These are phyloP conservation scores for Drosophila miranda DNA, from an alignment of 1,140 invertebrate genomes.

Conservation along the genomic window DNA sequence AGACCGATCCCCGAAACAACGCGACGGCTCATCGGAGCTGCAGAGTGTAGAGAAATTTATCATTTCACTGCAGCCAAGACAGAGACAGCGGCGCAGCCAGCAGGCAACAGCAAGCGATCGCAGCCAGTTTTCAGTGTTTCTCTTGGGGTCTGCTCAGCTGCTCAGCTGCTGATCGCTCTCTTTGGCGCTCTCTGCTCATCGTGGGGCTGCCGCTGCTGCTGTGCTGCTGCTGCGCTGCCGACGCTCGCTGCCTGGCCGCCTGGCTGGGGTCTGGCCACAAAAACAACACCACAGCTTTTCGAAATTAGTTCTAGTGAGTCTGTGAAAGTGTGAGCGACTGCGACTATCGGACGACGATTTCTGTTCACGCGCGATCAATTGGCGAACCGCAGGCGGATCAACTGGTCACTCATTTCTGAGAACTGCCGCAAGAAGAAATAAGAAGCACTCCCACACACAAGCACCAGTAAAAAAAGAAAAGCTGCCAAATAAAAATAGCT, in stretches of 20 bases:
- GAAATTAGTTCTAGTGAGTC: slow-evolving; percentile 82
- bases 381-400: slow-evolving; percentile 50
- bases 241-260: slow-evolving; percentile 19
- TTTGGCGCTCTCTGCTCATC: slow-evolving; percentile 45
- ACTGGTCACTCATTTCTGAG: slow-evolving; percentile 47
- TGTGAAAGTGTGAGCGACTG: slow-evolving; percentile 80
- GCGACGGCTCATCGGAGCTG: slow-evolving; percentile 25
- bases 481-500: slow-evolving; percentile 2
- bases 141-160: slow-evolving; percentile 24
- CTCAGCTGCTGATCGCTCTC: slow-evolving; percentile 32
- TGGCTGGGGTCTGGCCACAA: slow-evolving; percentile 66
- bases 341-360: slow-evolving; percentile 62
- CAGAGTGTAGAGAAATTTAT: slow-evolving; percentile 78
- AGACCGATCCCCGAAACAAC: no score
- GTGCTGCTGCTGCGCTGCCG: slow-evolving; percentile 13
- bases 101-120: slow-evolving; percentile 40
- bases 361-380: slow-evolving; percentile 49
- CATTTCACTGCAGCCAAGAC: slow-evolving; percentile 68
- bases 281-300: slow-evolving; percentile 79
- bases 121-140: slow-evolving; percentile 16
- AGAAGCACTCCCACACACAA: neutral
- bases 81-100: slow-evolving; percentile 21
- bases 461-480: slow-evolving; percentile 20
- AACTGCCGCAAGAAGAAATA: slow-evolving; percentile 19
- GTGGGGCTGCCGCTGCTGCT: slow-evolving; percentile 23